Percentiles rank a stretch among this genome's conserved stretches.
These are phyloP conservation scores for Toxonevra muliebris DNA, from an alignment of 2,888 invertebrate species.

Conservation along the genomic window DNA sequence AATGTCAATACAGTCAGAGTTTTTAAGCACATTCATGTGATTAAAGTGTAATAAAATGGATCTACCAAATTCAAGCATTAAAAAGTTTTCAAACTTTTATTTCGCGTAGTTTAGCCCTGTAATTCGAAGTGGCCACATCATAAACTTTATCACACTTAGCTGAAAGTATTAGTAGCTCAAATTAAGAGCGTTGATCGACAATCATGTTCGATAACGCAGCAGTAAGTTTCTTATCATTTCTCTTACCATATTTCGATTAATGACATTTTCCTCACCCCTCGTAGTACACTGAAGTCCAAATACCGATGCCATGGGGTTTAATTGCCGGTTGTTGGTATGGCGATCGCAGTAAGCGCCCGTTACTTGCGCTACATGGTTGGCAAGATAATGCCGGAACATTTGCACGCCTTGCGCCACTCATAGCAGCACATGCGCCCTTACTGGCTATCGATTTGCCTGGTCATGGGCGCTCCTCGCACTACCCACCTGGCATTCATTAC, in stretches of 20 bases:
- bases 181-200: not conserved
- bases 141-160: too few relatives aligned
- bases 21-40: too few relatives aligned
- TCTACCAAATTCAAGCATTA: too few relatives aligned
- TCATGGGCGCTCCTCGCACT: conserved; percentile 74
- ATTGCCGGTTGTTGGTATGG: conserved; percentile 77
- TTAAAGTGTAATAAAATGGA: too few relatives aligned
- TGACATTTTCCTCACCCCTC: not conserved
- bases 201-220: conserved; percentile 11
- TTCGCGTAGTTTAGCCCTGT: too few relatives aligned
- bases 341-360: conserved; percentile 68
- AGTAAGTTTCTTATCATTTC: conserved; percentile 6
- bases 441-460: conserved; percentile 74
- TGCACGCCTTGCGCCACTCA: conserved; percentile 71
- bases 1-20: too few relatives aligned
- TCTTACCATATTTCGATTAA: not conserved
- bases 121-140: too few relatives aligned
- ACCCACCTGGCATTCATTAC: conserved; percentile 68
- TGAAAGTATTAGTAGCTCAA: conserved; percentile 6
- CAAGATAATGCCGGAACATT: conserved; percentile 79
- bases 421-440: conserved; percentile 65
- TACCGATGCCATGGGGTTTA: conserved; percentile 74
- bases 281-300: conserved; percentile 69
- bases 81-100: too few relatives aligned
- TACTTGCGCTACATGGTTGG: conserved; percentile 78